These are phyloP conservation scores for Brachyptera risi DNA, from an alignment of 2,888 invertebrate species.

Conservation along the genomic window DNA sequence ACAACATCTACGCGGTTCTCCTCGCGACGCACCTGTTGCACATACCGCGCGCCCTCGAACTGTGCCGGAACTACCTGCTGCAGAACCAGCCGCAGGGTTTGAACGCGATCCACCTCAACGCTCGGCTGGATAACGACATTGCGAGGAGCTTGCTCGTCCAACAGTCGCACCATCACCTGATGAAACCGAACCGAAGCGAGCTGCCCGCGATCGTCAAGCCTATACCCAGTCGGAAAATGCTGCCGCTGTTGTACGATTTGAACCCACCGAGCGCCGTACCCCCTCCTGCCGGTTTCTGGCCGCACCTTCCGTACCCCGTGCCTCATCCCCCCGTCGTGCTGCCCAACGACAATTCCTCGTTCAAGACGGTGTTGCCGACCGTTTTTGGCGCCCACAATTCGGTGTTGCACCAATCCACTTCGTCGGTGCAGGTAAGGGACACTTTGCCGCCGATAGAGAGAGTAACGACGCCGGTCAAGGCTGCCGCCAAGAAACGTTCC, in stretches of 20 bases:
- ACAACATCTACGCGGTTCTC: constrained; percentile 67
- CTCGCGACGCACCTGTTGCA: constrained; percentile 68
- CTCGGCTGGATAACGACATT: constrained; percentile 50
- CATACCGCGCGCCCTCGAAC: constrained; percentile 67
- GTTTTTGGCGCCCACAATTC: constrained; percentile 15
- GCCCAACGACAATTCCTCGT: constrained; percentile 43
- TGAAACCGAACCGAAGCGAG: constrained; percentile 27
- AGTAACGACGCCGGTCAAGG: constrained; percentile 38
- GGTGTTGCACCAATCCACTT: constrained; percentile 23
- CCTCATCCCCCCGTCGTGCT: constrained; percentile 36
- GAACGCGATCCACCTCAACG: constrained; percentile 43
- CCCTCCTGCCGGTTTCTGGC: constrained; percentile 28
- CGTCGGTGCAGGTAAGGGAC: not conserved
- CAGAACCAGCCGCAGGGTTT: constrained; percentile 46
- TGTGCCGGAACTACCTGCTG: constrained; percentile 61
- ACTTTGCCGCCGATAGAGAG: constrained; percentile 33
- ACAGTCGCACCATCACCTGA: constrained; percentile 36
- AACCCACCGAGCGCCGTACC: constrained; percentile 26
- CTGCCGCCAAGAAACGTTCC: constrained; percentile 35
- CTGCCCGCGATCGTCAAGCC: constrained; percentile 40
- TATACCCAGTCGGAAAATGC: constrained; percentile 49
- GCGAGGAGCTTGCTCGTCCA: constrained; percentile 40
- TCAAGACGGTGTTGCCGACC: constrained; percentile 38
- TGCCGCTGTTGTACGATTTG: constrained; percentile 29
- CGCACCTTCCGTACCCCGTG: constrained; percentile 21